phyloP scores from a whole-genome alignment of 2,888 invertebrate species.

The Drosophila leonis region DNA sequence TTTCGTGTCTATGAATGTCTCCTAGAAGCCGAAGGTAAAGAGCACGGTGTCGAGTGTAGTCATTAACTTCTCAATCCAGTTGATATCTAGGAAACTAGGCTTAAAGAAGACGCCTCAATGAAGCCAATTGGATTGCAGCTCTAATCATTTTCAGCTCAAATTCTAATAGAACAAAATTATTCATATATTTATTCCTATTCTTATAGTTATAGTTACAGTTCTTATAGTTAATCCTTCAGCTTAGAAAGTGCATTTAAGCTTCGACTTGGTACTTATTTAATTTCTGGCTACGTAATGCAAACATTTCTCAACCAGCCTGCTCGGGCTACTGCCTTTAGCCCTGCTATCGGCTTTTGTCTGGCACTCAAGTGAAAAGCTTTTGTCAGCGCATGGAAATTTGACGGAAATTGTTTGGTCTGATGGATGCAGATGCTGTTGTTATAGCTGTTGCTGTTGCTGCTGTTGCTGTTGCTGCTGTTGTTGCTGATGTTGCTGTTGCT shows the following conservation, averaged over 20 bases:
- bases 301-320: slow-evolving; percentile 24
- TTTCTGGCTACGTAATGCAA: slow-evolving; percentile 21
- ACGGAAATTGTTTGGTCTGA: slow-evolving; percentile 80
- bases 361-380: slow-evolving; percentile 82
- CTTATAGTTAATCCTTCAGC: neutral
- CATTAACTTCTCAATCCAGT: neutral
- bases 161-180: no score
- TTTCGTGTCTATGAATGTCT: neutral
- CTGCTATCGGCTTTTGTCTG: slow-evolving; percentile 68
- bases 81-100: neutral
- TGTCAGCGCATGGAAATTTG: slow-evolving; percentile 80
- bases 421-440: slow-evolving; percentile 69
- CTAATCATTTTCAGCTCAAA: no score
- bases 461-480: slow-evolving; percentile 1
- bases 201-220: neutral
- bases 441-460: slow-evolving; percentile 5
- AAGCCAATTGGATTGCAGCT: neutral
- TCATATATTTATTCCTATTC: neutral
- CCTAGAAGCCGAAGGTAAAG: neutral
- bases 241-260: slow-evolving; percentile 21
- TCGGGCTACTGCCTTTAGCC: slow-evolving; percentile 33
- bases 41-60: neutral
- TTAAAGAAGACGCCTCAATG: neutral
- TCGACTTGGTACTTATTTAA: slow-evolving; percentile 2
- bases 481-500: slow-evolving; percentile 5